Conservation (phyloP, 2,113 vertebrate species). For the Pelobates fuscus region DNA sequence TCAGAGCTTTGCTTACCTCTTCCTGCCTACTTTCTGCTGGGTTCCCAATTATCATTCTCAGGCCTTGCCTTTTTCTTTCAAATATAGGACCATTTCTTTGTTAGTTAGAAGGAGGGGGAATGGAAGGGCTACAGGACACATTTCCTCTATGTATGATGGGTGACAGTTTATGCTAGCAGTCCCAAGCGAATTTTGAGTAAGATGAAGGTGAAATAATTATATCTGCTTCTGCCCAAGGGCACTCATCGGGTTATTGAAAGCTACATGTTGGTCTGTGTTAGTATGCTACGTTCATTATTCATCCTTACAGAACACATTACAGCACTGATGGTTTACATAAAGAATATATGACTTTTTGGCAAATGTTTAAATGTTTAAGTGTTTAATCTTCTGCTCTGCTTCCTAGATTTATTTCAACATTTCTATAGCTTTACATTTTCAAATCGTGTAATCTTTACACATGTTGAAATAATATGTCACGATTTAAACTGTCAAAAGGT, state of each 20-base stretch:
- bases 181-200: too few species aligned
- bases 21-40: too few species aligned
- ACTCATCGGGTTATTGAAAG: neutral
- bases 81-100: too few species aligned
- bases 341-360: constrained; percentile 26
- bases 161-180: too few species aligned
- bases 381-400: constrained; percentile 22
- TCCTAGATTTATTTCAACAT: constrained; percentile 17
- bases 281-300: neutral
- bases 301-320: constrained; percentile 25
- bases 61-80: too few species aligned
- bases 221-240: neutral
- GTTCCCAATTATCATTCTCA: too few species aligned
- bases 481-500: too few species aligned
- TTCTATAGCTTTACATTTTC: constrained; percentile 34
- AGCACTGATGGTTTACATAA: constrained; percentile 22
- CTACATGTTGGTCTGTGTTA: neutral
- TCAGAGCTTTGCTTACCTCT: too few species aligned
- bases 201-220: too few species aligned
- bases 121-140: too few species aligned
- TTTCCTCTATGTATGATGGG: too few species aligned
- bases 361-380: constrained; percentile 26
- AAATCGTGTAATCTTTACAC: neutral
- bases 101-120: too few species aligned
- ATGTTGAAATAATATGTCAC: neutral